These are phyloP conservation scores for Nemopilema nomurai DNA, from an alignment of 30 jellyfish, hydroid and myxozoan species.

Conservation along the genomic window DNA sequence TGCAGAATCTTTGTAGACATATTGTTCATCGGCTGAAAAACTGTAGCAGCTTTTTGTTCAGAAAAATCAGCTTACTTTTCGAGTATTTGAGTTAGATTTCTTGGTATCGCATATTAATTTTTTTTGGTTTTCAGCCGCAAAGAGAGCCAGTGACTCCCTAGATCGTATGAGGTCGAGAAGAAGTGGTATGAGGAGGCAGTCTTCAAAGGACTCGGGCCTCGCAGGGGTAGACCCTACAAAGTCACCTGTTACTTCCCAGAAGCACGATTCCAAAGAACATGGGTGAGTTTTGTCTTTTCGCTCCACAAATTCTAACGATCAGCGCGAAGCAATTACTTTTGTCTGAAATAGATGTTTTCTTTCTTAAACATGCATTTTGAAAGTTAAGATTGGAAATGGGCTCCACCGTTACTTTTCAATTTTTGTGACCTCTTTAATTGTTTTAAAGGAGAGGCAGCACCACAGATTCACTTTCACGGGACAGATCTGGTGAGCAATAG, in stretches of 20 bases:
- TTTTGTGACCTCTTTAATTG: too few relatives aligned
- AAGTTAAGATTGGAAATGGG: too few relatives aligned
- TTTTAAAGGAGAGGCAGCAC: constrained; percentile 47
- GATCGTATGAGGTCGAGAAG: constrained; percentile 32
- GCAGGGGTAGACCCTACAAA: constrained; percentile 37
- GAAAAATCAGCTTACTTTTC: too few relatives aligned
- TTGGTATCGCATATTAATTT: too few relatives aligned
- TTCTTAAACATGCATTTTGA: too few relatives aligned
- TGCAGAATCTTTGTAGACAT: background rate
- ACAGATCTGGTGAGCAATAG: constrained; percentile 31
- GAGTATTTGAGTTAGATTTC: too few relatives aligned
- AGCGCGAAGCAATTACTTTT: background rate
- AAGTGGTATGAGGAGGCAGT: constrained; percentile 42
- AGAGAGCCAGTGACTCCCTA: constrained; percentile 43
- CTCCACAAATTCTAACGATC: background rate
- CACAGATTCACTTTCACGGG: constrained; percentile 34
- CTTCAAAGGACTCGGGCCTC: constrained; percentile 51
- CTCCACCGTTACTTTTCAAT: too few relatives aligned
- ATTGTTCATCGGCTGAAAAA: too few relatives aligned
- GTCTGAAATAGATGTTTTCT: too few relatives aligned
- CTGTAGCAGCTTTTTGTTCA: too few relatives aligned
- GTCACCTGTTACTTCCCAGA: constrained; percentile 18
- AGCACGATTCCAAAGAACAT: constrained; percentile 34
- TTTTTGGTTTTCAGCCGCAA: constrained; percentile 10
- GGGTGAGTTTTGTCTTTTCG: constrained; percentile 18